Evolutionary conservation across 2,797 vertebrate species (phyloP).

Genomic region (Enteromius paludinosus): DNA sequence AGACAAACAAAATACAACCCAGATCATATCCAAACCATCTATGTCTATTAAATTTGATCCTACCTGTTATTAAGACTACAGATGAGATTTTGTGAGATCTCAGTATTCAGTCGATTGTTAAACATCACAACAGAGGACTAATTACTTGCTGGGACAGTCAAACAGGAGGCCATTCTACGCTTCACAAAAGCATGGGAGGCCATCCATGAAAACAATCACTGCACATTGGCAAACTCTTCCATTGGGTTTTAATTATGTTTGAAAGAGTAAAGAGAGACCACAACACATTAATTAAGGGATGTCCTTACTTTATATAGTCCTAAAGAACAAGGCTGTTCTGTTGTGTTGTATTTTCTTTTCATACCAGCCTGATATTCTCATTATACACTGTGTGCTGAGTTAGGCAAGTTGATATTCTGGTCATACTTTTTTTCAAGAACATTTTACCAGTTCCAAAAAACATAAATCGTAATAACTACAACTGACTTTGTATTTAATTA

Average conservation of each 20-base stretch:
- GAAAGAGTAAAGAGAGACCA: not conserved
- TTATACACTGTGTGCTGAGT: not conserved
- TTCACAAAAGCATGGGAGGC: not conserved
- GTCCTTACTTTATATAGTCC: not conserved
- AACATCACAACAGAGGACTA: conserved; percentile 5
- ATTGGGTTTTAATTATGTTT: not conserved
- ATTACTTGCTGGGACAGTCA: conserved; percentile 4
- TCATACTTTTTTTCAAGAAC: too few relatives aligned
- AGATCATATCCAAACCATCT: not conserved
- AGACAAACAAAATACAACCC: not conserved
- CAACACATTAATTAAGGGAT: not conserved
- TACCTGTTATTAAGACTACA: not conserved
- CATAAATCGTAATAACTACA: too few relatives aligned
- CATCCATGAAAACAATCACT: not conserved
- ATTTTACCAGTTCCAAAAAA: too few relatives aligned
- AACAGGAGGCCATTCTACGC: not conserved
- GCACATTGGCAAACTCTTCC: not conserved
- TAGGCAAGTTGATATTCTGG: too few relatives aligned
- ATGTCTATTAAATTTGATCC: not conserved
- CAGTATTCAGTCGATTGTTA: conserved; percentile 7
- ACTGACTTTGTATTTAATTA: too few relatives aligned
- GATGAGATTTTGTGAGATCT: not conserved
- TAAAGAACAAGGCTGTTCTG: not conserved
- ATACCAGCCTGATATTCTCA: not conserved
- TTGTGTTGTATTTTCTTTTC: not conserved